phyloP scores from a whole-genome alignment of 2,797 vertebrate genomes.

The Gobionotothen gibberifrons region DNA sequence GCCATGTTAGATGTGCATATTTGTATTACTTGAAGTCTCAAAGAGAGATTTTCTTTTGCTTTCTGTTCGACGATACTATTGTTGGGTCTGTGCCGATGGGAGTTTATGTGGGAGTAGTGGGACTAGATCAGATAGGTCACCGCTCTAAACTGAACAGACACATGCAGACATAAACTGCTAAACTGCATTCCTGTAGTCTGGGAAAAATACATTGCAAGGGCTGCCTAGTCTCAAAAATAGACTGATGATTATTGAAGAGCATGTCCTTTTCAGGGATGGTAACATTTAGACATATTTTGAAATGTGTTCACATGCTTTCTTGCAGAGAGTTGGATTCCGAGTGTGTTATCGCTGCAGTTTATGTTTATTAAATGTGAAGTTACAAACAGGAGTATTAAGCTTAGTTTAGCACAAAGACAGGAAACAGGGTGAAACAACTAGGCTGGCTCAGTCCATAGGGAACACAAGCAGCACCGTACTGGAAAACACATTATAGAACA shows the following conservation, averaged over 20 bases:
- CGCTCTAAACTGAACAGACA: conserved; percentile 51
- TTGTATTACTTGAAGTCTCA: conserved; percentile 6
- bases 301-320: conserved; percentile 16
- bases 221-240: conserved; percentile 18
- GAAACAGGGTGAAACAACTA: too few species aligned
- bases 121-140: conserved; percentile 56
- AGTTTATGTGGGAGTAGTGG: conserved; percentile 62
- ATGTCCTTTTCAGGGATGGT: conserved; percentile 9
- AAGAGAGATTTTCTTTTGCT: conserved; percentile 12
- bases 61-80: conserved; percentile 34
- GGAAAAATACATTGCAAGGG: conserved; percentile 52
- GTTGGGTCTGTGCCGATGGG: conserved; percentile 47
- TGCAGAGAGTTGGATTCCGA: not conserved
- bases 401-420: too few species aligned
- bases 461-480: too few species aligned
- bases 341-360: not conserved
- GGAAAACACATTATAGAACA: too few species aligned
- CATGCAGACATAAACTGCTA: conserved; percentile 49
- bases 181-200: conserved; percentile 67
- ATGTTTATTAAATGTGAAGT: not conserved
- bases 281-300: not conserved
- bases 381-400: too few species aligned
- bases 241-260: conserved; percentile 23
- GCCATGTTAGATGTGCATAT: conserved; percentile 34
- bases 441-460: too few species aligned